Evolutionary conservation across 1,140 invertebrate species (phyloP).

Genomic region (Drosophila tropicalis): DNA sequence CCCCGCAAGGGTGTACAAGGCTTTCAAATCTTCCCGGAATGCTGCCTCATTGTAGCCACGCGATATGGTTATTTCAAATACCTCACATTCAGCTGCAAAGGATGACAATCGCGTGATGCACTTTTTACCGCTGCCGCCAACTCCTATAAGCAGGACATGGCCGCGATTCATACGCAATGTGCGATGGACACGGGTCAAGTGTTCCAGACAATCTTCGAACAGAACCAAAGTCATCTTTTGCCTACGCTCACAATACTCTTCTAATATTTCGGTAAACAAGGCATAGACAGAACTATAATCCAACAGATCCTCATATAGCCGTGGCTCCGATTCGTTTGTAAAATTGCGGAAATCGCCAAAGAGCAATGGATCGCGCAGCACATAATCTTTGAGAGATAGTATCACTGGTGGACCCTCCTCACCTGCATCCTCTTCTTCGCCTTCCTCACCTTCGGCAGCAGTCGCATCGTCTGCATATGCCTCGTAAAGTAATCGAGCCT

Average conservation of each 20-base stretch:
- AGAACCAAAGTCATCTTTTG: slow-evolving; percentile 91
- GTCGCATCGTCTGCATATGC: slow-evolving; percentile 35
- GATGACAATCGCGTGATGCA: slow-evolving; percentile 88
- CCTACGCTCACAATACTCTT: slow-evolving; percentile 91
- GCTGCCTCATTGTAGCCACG: slow-evolving; percentile 91
- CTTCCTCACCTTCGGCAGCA: slow-evolving; percentile 42
- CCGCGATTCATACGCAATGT: slow-evolving; percentile 92
- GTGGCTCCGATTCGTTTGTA: slow-evolving; percentile 89
- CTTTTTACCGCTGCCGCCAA: slow-evolving; percentile 93
- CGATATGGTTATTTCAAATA: slow-evolving; percentile 92
- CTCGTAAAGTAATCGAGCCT: slow-evolving; percentile 55
- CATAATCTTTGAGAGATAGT: slow-evolving; percentile 75
- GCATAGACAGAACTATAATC: slow-evolving; percentile 94
- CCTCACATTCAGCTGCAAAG: slow-evolving; percentile 89
- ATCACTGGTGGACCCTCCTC: slow-evolving; percentile 43
- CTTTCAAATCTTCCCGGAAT: slow-evolving; percentile 94
- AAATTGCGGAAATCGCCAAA: slow-evolving; percentile 95
- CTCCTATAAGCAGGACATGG: slow-evolving; percentile 92
- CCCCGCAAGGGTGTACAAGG: slow-evolving; percentile 89
- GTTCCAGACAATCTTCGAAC: slow-evolving; percentile 95
- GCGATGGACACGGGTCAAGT: slow-evolving; percentile 93
- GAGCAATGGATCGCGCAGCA: slow-evolving; percentile 90
- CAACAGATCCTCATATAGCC: slow-evolving; percentile 94
- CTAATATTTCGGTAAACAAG: slow-evolving; percentile 94
- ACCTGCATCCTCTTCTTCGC: slow-evolving; percentile 57